Evolutionary conservation across 2,888 invertebrate genomes (phyloP), one percentile per base, ranked within the genome.

Genomic region (Ceramica pisi): DNA sequence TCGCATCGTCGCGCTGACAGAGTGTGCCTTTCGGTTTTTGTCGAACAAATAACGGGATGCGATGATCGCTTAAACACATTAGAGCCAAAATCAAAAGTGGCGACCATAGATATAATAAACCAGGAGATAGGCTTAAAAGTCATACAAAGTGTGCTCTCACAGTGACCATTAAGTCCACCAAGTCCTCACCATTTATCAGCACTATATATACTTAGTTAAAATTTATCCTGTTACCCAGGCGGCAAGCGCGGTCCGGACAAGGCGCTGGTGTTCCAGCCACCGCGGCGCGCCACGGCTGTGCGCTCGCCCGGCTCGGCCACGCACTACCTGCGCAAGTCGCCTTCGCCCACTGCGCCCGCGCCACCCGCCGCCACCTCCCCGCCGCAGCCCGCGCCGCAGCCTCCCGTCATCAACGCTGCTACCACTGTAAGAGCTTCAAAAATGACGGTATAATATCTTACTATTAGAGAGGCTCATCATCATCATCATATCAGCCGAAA

Each of bases 311-410:
- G 98, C 66, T 98, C 98, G 19, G 97, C 97, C 80, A 97, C 97
- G 41, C 98, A 98, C 92, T 98, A 98, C 93, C 94, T 99, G 91
- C 98, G 98, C 96, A 99, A 99, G 94, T 98, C 98, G n/a, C 98
- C 99, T 0, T 98, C 98, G 76, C 98, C 99, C 0, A 98, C 98
- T 96, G 97, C 90, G 90, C 97, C 82, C 5, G 96, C 97, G 78
- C 96, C 97, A 23, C 88, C 95, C 55, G 74, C 91, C 19, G 79
- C 90, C n/a, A 76, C 90, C 31, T 75, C 89, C 46, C 86, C 92
- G 48, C 90, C 90, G 50, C 92, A 90, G 50, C 88, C 89, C 4
- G 84, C 87, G 60, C 86, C 87, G 0, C 85, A 78, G 26, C 84
- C 88, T 7, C 80, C 80, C 14, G 55, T 46, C 7, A 64, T 82